These are phyloP conservation scores for Parazoanthus atlanticus DNA, from an alignment of 92 coral and sea anemone genomes.

Conservation along the genomic window DNA sequence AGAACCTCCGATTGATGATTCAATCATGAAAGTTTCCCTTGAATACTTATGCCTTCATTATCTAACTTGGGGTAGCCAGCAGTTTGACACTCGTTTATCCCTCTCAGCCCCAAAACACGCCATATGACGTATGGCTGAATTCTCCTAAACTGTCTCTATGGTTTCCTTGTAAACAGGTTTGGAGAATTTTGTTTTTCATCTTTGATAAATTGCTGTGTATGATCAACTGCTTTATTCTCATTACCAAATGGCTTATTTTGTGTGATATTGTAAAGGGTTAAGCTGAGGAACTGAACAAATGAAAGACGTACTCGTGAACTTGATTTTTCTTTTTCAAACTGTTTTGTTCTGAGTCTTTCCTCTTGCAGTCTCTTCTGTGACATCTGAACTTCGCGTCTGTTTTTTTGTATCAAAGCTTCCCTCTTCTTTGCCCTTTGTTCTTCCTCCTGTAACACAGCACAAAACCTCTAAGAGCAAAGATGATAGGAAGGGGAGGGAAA, in stretches of 20 bases:
- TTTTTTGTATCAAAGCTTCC: constrained; percentile 43
- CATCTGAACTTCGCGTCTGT: constrained; percentile 43
- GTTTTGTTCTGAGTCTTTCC: constrained; percentile 44
- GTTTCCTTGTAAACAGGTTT: too few relatives aligned
- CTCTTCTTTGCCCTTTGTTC: constrained; percentile 40
- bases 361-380: constrained; percentile 39
- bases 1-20: too few relatives aligned
- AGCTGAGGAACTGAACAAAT: background rate
- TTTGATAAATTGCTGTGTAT: too few relatives aligned
- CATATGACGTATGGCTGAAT: too few relatives aligned
- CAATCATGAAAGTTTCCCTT: too few relatives aligned
- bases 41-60: too few relatives aligned
- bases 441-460: background rate
- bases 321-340: constrained; percentile 41
- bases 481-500: background rate
- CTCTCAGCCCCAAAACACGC: too few relatives aligned
- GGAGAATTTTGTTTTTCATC: too few relatives aligned
- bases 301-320: constrained; percentile 18
- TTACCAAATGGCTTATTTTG: too few relatives aligned
- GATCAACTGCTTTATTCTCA: too few relatives aligned
- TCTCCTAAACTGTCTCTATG: too few relatives aligned
- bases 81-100: background rate
- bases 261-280: too few relatives aligned
- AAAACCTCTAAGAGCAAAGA: background rate
- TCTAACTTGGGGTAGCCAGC: background rate